Conservation (phyloP, 2,888 invertebrate species). For the Clanis bilineata region DNA sequence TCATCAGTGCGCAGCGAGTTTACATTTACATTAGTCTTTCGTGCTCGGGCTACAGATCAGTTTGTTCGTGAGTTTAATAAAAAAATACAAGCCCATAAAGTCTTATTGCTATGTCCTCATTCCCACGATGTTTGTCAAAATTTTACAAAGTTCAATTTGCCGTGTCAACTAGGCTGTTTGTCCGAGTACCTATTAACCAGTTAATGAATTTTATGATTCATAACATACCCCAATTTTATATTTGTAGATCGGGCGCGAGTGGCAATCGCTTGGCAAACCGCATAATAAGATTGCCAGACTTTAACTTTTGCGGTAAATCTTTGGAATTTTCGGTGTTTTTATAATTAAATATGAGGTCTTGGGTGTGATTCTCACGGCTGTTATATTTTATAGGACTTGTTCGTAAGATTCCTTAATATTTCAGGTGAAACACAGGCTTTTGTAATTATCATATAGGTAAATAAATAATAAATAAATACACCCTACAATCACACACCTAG, state of each 20-base stretch:
- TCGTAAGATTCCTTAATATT: too few species aligned
- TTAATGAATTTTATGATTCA: conserved; percentile 42
- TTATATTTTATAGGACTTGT: too few species aligned
- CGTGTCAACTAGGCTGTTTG: background rate
- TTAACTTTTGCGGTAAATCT: background rate
- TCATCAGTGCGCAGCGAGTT: too few species aligned
- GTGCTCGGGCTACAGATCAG: too few species aligned
- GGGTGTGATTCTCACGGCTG: too few species aligned
- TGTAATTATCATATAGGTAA: too few species aligned
- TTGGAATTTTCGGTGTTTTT: background rate
- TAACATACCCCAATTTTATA: conserved; percentile 47
- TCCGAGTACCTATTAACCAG: conserved; percentile 28
- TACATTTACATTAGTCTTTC: too few species aligned
- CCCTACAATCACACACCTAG: too few species aligned
- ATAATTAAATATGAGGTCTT: too few species aligned
- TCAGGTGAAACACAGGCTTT: too few species aligned
- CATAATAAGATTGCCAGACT: conserved; percentile 10
- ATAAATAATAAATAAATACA: too few species aligned
- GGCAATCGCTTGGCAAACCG: conserved; percentile 28
- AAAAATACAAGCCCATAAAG: background rate
- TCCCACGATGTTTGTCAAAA: background rate
- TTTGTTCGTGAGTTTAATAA: too few species aligned
- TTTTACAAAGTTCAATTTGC: background rate
- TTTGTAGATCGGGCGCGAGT: conserved; percentile 43
- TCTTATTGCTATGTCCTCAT: background rate